Evolutionary conservation across 2,888 invertebrate genomes (phyloP), one percentile per base, ranked within the genome.

Genomic region (Callyntrura guangdongensis): DNA sequence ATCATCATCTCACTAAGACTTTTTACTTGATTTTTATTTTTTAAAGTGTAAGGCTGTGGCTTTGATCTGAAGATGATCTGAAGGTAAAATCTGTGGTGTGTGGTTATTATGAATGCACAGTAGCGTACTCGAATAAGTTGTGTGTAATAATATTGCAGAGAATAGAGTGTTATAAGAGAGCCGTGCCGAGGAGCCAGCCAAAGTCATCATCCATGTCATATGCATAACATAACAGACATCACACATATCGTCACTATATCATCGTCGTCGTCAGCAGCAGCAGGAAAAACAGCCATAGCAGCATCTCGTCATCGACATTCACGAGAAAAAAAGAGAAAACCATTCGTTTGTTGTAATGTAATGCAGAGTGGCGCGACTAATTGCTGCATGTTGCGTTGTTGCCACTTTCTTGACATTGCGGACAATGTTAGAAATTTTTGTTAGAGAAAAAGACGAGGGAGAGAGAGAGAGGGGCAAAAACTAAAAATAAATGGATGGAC

Each of bases 171-270:
- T 27, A 27, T 25, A 82, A 82, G 82, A 36, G 36, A 36, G 36
- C 36, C 36, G 36, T 82, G 88, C 69, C 36, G 36, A 4, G 91
- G 91, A 88, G 91, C 88, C 91, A 88, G 91, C 88, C 91, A 84
- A 91, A 85, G 84, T 91, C 87, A 79, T 88, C 87, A 90, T 90
- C 90, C 84, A 53, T n/a, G 69, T 36, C 36, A 36, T 36, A 36
- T 36, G 36, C 36, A 36, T 20, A 77, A 77, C 72, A 83, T 86
- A 85, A 85, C 90, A 81, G 69, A 56, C 64, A 64, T 14, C 90
- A 81, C 81, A 56, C 64, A 64, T 14, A 59, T 82, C 64, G 82
- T 82, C 64, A 82, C 64, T 36, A 45, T 25, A 25, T 47, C 47
- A 72, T 72, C 72, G 72, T 72, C 36, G 36, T 36, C 72, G 72